Evolutionary conservation across 2,888 invertebrate species (phyloP).

Genomic region (Smittia sp.): DNA sequence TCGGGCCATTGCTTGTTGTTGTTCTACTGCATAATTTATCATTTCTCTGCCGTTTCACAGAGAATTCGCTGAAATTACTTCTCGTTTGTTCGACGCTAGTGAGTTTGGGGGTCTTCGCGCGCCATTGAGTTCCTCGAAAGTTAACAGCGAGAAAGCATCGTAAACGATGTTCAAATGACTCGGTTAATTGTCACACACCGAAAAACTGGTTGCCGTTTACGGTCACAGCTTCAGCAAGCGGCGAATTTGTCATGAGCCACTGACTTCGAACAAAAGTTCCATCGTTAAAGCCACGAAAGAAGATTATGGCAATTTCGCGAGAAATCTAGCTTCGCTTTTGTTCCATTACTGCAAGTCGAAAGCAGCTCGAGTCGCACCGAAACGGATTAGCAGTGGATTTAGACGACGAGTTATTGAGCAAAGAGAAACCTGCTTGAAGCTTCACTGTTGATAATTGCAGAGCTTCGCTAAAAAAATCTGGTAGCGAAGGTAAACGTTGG

Average conservation of each 20-base stretch:
- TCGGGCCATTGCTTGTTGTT: neutral
- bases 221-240: neutral
- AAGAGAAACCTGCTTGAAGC: neutral
- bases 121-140: neutral
- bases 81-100: too few relatives aligned
- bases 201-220: neutral
- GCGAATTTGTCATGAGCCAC: neutral
- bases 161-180: neutral
- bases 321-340: neutral
- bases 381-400: neutral
- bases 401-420: neutral
- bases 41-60: too few relatives aligned
- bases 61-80: too few relatives aligned
- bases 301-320: neutral
- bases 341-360: neutral
- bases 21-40: neutral
- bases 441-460: neutral
- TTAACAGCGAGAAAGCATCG: neutral
- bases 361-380: neutral
- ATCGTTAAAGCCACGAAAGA: constrained; percentile 9
- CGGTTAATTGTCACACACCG: neutral
- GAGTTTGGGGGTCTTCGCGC: neutral
- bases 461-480: too few relatives aligned
- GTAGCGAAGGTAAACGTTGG: too few relatives aligned
- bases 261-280: neutral